Conservation (phyloP, 92 coral and sea anemone species). For the Phymanthus crucifer region DNA sequence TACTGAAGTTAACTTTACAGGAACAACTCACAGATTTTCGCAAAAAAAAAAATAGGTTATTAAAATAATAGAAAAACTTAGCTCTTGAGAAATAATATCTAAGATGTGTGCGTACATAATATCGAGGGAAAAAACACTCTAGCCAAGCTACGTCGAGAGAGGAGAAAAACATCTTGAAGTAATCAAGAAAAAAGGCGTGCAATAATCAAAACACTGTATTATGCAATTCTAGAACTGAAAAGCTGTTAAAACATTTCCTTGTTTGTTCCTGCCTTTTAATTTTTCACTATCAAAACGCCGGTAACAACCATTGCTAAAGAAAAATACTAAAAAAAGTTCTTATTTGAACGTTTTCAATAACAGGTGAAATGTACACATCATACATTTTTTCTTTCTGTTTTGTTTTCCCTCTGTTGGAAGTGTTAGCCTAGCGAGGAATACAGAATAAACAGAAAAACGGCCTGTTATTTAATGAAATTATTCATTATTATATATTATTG, state of each 20-base stretch:
- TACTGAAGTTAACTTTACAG: too few relatives aligned
- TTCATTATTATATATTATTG: neutral
- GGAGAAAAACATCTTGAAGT: neutral
- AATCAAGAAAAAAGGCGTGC: neutral
- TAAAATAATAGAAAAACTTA: too few relatives aligned
- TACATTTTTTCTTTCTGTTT: neutral
- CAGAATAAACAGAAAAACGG: neutral
- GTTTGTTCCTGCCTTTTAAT: conserved; percentile 8
- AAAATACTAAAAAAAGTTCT: neutral
- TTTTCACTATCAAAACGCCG: neutral
- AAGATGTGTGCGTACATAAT: neutral
- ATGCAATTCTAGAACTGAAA: neutral
- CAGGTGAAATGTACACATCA: neutral
- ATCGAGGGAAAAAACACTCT: neutral
- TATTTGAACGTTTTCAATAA: neutral
- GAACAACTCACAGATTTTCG: too few relatives aligned
- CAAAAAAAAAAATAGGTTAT: too few relatives aligned
- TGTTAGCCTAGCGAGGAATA: neutral
- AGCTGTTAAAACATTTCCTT: conserved; percentile 3
- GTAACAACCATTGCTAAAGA: neutral
- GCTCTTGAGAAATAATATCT: too few relatives aligned
- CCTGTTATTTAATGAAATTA: neutral
- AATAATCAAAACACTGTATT: neutral
- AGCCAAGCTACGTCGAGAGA: neutral
- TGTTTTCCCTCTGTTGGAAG: neutral